Conservation (phyloP, 2,797 vertebrate genomes). For the Dipus sagitta region DNA sequence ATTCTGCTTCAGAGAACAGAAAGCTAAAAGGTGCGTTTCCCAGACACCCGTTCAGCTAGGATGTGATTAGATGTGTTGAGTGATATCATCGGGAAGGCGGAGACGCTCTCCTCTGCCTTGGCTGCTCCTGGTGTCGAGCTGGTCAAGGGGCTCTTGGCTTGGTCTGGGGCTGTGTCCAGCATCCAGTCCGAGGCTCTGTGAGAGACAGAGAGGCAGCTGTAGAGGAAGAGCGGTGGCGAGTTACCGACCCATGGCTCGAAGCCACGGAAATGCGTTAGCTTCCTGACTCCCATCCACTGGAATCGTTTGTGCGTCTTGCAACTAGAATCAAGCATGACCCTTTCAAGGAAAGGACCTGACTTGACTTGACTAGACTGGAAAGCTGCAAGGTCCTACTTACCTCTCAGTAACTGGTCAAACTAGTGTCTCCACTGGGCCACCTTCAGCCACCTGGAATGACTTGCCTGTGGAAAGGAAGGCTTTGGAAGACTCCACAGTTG, state of each 20-base stretch:
- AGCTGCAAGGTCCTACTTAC: neutral
- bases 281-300: neutral
- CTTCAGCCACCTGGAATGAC: neutral
- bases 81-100: neutral
- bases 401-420: conserved; percentile 1
- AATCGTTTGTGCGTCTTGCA: neutral
- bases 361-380: conserved; percentile 2
- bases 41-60: neutral
- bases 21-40: neutral
- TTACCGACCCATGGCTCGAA: neutral
- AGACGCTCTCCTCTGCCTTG: neutral
- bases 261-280: neutral
- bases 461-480: neutral
- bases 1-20: neutral
- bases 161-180: neutral
- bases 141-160: neutral
- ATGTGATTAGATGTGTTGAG: neutral
- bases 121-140: neutral
- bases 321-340: neutral
- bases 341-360: neutral
- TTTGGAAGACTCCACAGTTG: neutral
- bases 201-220: neutral
- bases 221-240: neutral
- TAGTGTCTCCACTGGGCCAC: neutral
- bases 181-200: neutral